Conservation (phyloP, 2,888 invertebrate species). For the Oligia latruncula region DNA sequence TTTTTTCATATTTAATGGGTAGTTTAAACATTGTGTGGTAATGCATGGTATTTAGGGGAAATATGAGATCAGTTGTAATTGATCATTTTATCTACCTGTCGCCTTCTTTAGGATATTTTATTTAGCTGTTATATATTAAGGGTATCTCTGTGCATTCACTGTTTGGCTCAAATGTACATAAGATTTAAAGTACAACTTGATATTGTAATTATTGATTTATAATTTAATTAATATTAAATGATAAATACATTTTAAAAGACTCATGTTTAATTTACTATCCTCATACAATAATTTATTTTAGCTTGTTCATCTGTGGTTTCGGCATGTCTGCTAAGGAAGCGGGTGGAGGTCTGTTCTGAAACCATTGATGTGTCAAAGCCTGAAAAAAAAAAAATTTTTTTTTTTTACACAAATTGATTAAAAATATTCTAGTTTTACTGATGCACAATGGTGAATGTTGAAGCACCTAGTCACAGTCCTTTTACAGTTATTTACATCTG, state of each 20-base stretch:
- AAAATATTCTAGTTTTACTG: neutral
- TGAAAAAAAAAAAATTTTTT: constrained; percentile 78
- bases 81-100: constrained; percentile 42
- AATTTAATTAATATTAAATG: constrained; percentile 70
- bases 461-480: neutral
- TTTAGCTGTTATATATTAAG: constrained; percentile 52
- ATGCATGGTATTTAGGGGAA: constrained; percentile 31
- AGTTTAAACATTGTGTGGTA: constrained; percentile 48
- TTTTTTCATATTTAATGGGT: constrained; percentile 50
- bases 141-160: constrained; percentile 64
- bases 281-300: constrained; percentile 67
- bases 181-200: constrained; percentile 81
- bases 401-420: neutral
- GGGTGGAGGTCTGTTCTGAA: constrained; percentile 92
- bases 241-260: constrained; percentile 70
- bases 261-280: constrained; percentile 59
- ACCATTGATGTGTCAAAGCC: constrained; percentile 94
- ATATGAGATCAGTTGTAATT: constrained; percentile 32
- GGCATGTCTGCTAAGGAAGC: constrained; percentile 92
- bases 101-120: constrained; percentile 57
- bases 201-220: constrained; percentile 78
- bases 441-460: neutral
- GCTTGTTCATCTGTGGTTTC: constrained; percentile 87
- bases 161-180: constrained; percentile 80
- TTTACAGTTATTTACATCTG: too few species aligned